Conservation (phyloP, 2,797 vertebrate species). For the Phylloscopus collybita region DNA sequence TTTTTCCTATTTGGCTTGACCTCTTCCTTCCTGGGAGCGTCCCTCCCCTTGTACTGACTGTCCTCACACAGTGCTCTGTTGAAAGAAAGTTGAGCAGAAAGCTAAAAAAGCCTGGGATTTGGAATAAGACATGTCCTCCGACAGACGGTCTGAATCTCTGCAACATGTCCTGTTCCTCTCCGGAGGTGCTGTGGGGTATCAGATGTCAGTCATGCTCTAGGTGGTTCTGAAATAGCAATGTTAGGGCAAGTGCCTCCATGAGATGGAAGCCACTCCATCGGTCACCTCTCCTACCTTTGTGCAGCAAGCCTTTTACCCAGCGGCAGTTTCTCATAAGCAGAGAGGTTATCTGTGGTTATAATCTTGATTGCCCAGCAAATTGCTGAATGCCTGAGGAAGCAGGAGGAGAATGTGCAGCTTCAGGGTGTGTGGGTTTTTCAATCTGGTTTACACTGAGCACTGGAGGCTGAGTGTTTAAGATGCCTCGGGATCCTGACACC, state of each 20-base stretch:
- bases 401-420: slow-evolving; percentile 43
- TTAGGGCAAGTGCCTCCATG: background rate
- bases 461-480: background rate
- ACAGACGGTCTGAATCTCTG: background rate
- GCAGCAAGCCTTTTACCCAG: background rate
- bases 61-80: background rate
- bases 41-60: background rate
- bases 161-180: background rate
- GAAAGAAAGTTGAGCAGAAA: slow-evolving; percentile 22
- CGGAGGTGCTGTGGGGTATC: background rate
- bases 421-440: slow-evolving; percentile 23
- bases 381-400: background rate
- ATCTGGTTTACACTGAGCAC: background rate
- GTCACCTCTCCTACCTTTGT: background rate
- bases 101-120: background rate
- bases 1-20: slow-evolving; percentile 46
- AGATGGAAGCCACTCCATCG: background rate
- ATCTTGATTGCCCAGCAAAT: slow-evolving; percentile 33
- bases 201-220: background rate
- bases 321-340: background rate
- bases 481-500: background rate
- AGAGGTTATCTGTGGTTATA: slow-evolving; percentile 26
- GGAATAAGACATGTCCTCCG: background rate
- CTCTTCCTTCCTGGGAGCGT: background rate
- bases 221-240: background rate